Conservation (phyloP, 2,113 vertebrate species). For the Tachycineta bicolor region DNA sequence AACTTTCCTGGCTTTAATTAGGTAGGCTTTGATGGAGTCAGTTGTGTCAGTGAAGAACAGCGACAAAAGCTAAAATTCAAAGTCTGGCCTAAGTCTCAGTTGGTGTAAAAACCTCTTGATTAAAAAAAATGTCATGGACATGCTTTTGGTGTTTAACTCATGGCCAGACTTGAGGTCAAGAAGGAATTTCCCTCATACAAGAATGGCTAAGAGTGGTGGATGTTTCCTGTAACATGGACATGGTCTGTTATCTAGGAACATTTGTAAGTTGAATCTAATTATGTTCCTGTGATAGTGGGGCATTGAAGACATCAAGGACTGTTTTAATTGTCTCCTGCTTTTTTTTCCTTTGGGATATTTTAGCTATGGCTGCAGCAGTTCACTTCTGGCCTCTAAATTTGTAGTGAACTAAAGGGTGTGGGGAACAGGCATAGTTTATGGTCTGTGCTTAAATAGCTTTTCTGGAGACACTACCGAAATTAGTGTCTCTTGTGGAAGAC, state of each 20-base stretch:
- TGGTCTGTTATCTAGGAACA: background rate
- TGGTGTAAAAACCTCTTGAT: background rate
- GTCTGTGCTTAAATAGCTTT: background rate
- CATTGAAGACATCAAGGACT: background rate
- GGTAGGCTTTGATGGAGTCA: background rate
- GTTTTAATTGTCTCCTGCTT: background rate
- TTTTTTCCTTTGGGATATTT: background rate
- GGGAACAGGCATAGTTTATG: background rate
- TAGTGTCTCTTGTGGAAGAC: background rate
- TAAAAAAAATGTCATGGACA: background rate
- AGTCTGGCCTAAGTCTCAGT: background rate
- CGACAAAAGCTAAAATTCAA: background rate
- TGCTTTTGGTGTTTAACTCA: background rate
- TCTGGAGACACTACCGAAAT: background rate
- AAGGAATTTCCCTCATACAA: background rate
- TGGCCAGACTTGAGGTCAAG: background rate
- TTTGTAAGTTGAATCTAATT: constrained; percentile 2
- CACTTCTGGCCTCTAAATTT: background rate
- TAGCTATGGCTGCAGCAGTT: background rate
- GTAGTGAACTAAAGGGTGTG: background rate
- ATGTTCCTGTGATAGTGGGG: background rate
- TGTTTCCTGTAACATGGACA: background rate
- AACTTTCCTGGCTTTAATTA: background rate
- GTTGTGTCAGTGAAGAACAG: background rate
- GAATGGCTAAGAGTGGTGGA: background rate